Evolutionary conservation across 2,113 vertebrate species (phyloP).

Genomic region (Isichthys henryi): DNA sequence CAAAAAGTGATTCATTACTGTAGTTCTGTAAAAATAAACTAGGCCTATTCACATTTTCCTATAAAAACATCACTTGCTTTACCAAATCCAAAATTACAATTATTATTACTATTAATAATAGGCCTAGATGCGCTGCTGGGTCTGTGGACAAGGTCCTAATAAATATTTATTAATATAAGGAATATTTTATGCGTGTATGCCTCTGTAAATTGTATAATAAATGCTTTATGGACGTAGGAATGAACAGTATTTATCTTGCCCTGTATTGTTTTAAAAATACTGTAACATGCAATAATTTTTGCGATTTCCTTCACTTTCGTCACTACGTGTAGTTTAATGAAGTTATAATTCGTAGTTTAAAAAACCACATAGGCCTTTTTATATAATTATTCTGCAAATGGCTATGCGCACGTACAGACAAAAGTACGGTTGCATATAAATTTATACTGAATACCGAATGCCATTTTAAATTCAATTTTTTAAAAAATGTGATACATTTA

Average conservation of each 20-base stretch:
- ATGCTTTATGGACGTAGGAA: not conserved
- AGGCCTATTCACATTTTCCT: not conserved
- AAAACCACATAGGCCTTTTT: not conserved
- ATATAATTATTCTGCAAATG: not conserved
- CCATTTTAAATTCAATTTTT: not conserved
- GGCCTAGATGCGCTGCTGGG: not conserved
- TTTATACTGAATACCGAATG: not conserved
- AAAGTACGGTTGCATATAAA: not conserved
- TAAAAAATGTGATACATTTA: not conserved
- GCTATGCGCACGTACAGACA: not conserved
- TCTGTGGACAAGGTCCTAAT: not conserved
- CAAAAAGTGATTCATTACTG: not conserved
- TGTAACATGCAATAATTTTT: not conserved
- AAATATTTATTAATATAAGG: slow-evolving; percentile 49
- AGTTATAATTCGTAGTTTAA: not conserved
- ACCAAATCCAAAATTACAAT: not conserved
- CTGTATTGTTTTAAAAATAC: not conserved
- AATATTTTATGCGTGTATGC: not conserved
- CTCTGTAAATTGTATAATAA: not conserved
- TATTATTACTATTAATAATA: not conserved
- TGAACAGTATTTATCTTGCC: not conserved
- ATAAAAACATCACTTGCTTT: not conserved
- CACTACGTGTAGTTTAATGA: not conserved
- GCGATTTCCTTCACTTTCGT: not conserved
- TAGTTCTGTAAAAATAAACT: not conserved